Conservation (phyloP, 2,113 vertebrate genomes). For the Syrrhaptes paradoxus region DNA sequence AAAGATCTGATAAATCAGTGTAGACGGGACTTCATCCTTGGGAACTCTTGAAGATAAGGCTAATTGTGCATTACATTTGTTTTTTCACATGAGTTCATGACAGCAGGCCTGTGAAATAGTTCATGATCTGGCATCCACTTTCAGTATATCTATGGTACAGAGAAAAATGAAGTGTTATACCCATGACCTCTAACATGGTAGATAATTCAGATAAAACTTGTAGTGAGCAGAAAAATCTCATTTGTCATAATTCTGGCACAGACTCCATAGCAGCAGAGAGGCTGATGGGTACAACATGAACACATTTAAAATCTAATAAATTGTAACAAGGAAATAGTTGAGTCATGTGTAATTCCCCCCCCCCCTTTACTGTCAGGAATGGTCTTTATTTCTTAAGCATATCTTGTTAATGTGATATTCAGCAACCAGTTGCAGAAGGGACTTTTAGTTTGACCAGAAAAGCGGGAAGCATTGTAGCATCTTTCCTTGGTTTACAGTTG, state of each 20-base stretch:
- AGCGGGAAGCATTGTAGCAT: neutral
- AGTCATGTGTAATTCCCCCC: neutral
- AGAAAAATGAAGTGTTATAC: conserved; percentile 68
- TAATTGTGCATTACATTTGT: neutral
- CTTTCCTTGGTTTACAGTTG: neutral
- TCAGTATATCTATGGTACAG: neutral
- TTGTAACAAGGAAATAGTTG: conserved; percentile 55
- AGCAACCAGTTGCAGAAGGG: neutral
- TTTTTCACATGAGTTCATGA: conserved; percentile 39
- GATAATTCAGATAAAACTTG: conserved; percentile 64
- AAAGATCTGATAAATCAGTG: conserved; percentile 44
- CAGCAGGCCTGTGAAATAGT: conserved; percentile 42
- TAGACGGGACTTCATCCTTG: conserved; percentile 24
- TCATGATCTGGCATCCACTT: conserved; percentile 34
- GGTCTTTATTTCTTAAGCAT: conserved; percentile 15
- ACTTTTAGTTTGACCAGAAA: neutral
- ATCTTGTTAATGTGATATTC: neutral
- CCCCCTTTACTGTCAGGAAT: neutral
- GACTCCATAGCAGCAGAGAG: conserved; percentile 24
- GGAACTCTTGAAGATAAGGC: conserved; percentile 46
- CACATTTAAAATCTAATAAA: conserved; percentile 55
- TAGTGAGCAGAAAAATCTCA: conserved; percentile 43
- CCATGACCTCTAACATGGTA: conserved; percentile 59
- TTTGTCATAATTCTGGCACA: conserved; percentile 59
- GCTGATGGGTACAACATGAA: conserved; percentile 44